Evolutionary conservation across 2,797 vertebrate species (phyloP).

Genomic region (Syngnathus acus): DNA sequence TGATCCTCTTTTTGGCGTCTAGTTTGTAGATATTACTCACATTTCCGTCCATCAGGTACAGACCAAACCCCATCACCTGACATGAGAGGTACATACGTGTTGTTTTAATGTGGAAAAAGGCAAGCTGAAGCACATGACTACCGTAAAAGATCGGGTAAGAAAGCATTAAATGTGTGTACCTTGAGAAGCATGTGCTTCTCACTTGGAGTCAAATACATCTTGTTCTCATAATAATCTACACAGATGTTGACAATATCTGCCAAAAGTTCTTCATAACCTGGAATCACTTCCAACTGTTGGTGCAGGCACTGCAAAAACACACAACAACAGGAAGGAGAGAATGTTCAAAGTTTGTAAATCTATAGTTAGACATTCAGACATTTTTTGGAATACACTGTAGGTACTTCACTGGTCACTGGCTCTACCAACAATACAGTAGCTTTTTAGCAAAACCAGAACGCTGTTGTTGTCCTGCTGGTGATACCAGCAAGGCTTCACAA

Average conservation of each 20-base stretch:
- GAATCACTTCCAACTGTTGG: conserved; percentile 95
- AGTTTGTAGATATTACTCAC: conserved; percentile 97
- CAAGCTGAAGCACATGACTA: background rate
- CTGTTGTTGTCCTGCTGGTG: too few species aligned
- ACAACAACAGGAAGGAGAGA: background rate
- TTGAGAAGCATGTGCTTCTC: conserved; percentile 99
- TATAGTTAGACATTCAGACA: background rate
- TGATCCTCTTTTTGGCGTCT: conserved; percentile 97
- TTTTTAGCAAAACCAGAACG: too few species aligned
- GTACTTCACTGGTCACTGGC: too few species aligned
- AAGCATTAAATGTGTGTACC: conserved; percentile 54
- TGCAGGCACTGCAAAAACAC: conserved; percentile 80
- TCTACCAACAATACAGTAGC: too few species aligned
- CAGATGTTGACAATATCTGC: conserved; percentile 98
- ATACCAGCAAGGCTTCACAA: too few species aligned
- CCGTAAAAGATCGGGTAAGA: background rate
- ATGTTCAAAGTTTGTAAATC: background rate
- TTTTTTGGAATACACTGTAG: too few species aligned
- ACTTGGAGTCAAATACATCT: conserved; percentile 97
- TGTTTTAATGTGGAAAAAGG: background rate
- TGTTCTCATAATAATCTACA: conserved; percentile 97
- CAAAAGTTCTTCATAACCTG: conserved; percentile 91
- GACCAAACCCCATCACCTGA: conserved; percentile 97
- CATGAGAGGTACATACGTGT: conserved; percentile 13
- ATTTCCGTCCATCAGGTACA: conserved; percentile 94